These are phyloP conservation scores for Euphydryas editha DNA, from an alignment of 2,888 invertebrate genomes.

Conservation along the genomic window DNA sequence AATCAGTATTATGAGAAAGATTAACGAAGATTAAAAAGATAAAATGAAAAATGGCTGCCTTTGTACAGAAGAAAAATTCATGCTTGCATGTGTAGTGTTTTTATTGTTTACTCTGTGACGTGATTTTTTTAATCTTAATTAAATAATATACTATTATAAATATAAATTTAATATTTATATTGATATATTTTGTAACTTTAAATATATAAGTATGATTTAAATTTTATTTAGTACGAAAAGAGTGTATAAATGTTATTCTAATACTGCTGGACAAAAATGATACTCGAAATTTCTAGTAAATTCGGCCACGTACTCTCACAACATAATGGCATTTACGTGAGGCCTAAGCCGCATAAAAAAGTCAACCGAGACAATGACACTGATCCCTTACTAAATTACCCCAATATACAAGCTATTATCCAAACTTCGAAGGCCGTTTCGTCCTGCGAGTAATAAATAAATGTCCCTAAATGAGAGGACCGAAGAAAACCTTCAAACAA, in stretches of 20 bases:
- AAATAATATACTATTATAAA: too few relatives aligned
- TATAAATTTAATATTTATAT: too few relatives aligned
- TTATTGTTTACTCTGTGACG: too few relatives aligned
- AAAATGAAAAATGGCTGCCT: too few relatives aligned
- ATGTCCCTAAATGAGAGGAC: slow-evolving; percentile 27
- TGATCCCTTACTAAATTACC: slow-evolving; percentile 33
- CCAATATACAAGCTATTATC: slow-evolving; percentile 28
- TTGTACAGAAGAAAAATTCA: too few relatives aligned
- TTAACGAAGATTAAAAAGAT: too few relatives aligned
- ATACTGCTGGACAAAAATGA: background rate
- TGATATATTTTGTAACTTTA: too few relatives aligned
- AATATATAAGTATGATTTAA: too few relatives aligned
- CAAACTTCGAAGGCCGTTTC: slow-evolving; percentile 18
- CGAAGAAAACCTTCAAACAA: slow-evolving; percentile 35
- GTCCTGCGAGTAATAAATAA: slow-evolving; percentile 31
- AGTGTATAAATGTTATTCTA: background rate
- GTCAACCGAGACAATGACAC: slow-evolving; percentile 20
- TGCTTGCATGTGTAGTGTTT: too few relatives aligned
- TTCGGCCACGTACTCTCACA: slow-evolving; percentile 20
- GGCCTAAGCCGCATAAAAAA: slow-evolving; percentile 25
- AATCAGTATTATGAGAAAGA: too few relatives aligned
- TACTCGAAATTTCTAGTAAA: slow-evolving; percentile 7
- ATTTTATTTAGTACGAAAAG: background rate
- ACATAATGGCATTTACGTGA: slow-evolving; percentile 28
- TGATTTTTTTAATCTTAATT: too few relatives aligned